Conservation (phyloP, 1,140 invertebrate genomes). For the Zaprionus africanus region DNA sequence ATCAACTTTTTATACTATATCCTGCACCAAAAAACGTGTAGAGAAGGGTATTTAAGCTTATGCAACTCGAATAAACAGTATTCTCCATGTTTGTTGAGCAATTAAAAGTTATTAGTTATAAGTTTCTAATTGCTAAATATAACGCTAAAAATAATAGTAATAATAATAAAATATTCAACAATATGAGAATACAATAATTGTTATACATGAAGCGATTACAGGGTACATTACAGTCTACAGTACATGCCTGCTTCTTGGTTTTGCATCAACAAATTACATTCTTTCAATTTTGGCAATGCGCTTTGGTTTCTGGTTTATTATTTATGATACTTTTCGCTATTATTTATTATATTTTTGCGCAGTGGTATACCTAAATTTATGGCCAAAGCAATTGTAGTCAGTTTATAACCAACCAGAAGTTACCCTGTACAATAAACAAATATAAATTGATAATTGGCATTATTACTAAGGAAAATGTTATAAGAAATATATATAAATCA, state of each 20-base stretch:
- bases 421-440: neutral
- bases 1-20: neutral
- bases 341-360: conserved; percentile 55
- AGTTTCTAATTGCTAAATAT: too few species aligned
- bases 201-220: neutral
- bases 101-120: too few species aligned
- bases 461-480: neutral
- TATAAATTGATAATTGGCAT: neutral
- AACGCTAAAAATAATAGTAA: too few species aligned
- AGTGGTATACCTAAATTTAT: conserved; percentile 43
- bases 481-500: neutral
- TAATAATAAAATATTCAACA: neutral
- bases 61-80: too few species aligned
- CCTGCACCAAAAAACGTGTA: neutral
- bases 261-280: conserved; percentile 23
- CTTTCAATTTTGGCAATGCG: conserved; percentile 38
- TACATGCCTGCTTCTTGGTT: neutral
- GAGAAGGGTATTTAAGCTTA: too few species aligned
- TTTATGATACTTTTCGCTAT: conserved; percentile 49
- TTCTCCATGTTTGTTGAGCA: too few species aligned
- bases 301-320: conserved; percentile 25
- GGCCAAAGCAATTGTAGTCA: neutral
- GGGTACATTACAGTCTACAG: neutral
- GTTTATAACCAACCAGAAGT: neutral
- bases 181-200: neutral